Conservation (phyloP, 2,888 invertebrate genomes). For the Andrena marginata region DNA sequence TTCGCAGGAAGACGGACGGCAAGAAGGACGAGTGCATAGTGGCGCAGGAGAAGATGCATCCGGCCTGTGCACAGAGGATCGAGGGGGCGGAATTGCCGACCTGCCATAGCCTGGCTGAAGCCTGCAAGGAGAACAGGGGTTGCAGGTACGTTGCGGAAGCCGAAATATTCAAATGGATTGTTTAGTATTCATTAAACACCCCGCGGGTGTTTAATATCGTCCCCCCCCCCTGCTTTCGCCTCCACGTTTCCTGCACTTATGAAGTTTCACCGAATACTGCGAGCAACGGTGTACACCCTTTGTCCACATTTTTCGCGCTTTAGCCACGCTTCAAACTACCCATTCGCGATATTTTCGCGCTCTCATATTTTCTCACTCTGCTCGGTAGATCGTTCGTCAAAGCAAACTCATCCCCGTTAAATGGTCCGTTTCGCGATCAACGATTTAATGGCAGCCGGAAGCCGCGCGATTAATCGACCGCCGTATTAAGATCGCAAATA, state of each 20-base stretch:
- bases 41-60: conserved; percentile 95
- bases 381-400: conserved; percentile 5
- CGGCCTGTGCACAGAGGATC: conserved; percentile 94
- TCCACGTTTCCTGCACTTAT: no score
- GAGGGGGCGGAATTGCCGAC: conserved; percentile 92
- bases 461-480: conserved; percentile 27
- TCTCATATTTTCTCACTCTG: not conserved
- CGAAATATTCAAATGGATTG: not conserved
- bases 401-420: not conserved
- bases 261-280: not conserved
- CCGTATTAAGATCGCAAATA: conserved; percentile 36
- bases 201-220: no score
- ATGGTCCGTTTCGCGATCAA: not conserved
- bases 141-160: conserved; percentile 89
- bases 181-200: not conserved
- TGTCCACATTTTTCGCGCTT: not conserved
- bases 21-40: conserved; percentile 95
- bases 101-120: conserved; percentile 93
- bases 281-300: not conserved
- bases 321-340: no score
- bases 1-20: conserved; percentile 92
- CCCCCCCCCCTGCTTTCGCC: no score
- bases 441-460: not conserved
- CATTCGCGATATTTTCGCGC: no score
- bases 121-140: conserved; percentile 92